Percentiles rank a stretch among this genome's conserved stretches.
These are phyloP conservation scores for Gorsachius goisagi DNA, from an alignment of 2,113 vertebrate genomes.

Conservation along the genomic window DNA sequence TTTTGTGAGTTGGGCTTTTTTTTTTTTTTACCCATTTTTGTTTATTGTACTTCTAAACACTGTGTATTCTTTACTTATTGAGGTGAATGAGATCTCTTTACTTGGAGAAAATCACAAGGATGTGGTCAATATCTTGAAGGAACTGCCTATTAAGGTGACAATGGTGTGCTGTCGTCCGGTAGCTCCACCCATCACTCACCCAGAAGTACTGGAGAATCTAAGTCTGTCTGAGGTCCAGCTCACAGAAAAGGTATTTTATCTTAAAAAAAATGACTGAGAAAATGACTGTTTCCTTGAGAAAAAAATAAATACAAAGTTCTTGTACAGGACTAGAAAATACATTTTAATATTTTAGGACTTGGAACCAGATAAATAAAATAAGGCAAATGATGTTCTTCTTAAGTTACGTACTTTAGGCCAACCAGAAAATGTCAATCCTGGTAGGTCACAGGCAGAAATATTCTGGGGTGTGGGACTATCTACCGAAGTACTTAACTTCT, in stretches of 20 bases:
- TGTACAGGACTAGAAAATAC: not conserved
- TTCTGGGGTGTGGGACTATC: rapidly evolving
- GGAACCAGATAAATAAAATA: not conserved
- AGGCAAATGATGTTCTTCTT: not conserved
- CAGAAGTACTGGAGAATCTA: constrained; percentile 63
- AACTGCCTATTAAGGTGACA: constrained; percentile 86
- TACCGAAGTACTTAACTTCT: not conserved
- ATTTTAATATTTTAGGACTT: not conserved
- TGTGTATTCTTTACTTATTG: not conserved
- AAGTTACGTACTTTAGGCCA: not conserved
- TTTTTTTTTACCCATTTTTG: not conserved
- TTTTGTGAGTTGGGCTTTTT: not conserved
- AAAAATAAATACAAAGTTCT: not conserved
- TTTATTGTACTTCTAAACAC: not conserved
- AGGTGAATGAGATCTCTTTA: constrained; percentile 92
- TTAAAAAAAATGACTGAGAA: not conserved
- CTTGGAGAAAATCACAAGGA: constrained; percentile 93
- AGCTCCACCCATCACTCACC: constrained; percentile 57
- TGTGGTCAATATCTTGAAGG: constrained; percentile 92
- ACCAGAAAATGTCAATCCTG: not conserved
- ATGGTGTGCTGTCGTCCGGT: constrained; percentile 90
- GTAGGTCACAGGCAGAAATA: not conserved
- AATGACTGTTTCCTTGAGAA: not conserved
- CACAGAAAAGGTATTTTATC: constrained; percentile 69
- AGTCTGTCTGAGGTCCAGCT: constrained; percentile 63